Evolutionary conservation across 2,113 vertebrate species (phyloP).

Genomic region (Proterorhinus semilunaris): DNA sequence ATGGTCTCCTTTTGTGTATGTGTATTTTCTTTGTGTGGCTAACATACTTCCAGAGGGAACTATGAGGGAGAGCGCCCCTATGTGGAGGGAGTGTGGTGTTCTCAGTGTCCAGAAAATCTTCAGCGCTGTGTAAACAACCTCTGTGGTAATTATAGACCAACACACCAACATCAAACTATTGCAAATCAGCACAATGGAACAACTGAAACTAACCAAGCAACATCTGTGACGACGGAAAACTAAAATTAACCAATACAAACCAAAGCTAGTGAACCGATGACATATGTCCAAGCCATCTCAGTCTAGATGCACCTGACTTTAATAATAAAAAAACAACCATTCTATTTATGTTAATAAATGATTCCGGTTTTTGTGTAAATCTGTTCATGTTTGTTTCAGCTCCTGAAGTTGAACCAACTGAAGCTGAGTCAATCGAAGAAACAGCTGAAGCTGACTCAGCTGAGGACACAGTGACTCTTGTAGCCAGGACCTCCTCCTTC

Average conservation of each 20-base stretch:
- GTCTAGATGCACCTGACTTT: too few relatives aligned
- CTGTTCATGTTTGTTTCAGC: neutral
- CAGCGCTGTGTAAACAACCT: slow-evolving; percentile 67
- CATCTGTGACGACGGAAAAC: too few relatives aligned
- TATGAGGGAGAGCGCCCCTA: slow-evolving; percentile 56
- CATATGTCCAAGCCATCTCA: too few relatives aligned
- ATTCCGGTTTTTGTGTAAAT: neutral
- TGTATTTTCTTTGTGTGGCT: neutral
- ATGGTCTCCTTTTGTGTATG: neutral
- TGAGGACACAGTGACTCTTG: neutral
- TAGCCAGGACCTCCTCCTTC: neutral
- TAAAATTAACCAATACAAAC: too few relatives aligned
- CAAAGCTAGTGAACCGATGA: too few relatives aligned
- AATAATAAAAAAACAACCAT: too few relatives aligned
- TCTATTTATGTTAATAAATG: too few relatives aligned
- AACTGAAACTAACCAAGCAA: too few relatives aligned
- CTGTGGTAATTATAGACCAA: slow-evolving; percentile 49
- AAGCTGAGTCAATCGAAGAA: neutral
- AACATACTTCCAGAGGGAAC: slow-evolving; percentile 54
- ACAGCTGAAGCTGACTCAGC: neutral
- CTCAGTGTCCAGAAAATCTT: slow-evolving; percentile 57
- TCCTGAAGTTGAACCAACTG: neutral
- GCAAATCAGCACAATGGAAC: neutral
- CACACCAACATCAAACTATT: neutral
- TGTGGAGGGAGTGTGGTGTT: slow-evolving; percentile 62